Evolutionary conservation across 2,113 vertebrate species (phyloP).

Genomic region (Prolemur simus): DNA sequence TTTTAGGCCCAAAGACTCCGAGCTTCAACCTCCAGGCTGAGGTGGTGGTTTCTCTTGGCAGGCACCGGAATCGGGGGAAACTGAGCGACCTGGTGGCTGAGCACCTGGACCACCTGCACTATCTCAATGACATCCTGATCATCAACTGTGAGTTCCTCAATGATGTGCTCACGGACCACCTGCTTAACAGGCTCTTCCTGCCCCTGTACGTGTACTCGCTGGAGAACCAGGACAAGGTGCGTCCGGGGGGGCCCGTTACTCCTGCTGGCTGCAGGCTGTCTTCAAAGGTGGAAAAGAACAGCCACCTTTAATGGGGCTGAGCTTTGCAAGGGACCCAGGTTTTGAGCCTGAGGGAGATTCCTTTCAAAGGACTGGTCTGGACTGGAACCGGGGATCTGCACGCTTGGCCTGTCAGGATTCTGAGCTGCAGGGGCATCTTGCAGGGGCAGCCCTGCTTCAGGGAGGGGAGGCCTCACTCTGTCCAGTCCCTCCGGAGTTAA

Average conservation of each 20-base stretch:
- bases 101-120: constrained; percentile 98
- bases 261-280: neutral
- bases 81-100: constrained; percentile 98
- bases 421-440: neutral
- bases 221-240: constrained; percentile 92
- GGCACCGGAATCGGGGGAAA: constrained; percentile 96
- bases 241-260: neutral
- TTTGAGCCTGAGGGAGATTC: neutral
- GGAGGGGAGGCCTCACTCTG: neutral
- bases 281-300: neutral
- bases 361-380: neutral
- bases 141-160: constrained; percentile 99
- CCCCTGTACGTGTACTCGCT: constrained; percentile 97
- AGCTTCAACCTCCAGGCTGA: neutral
- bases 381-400: neutral
- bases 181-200: constrained; percentile 97
- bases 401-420: neutral
- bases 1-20: neutral
- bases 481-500: neutral
- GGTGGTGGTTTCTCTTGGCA: constrained; percentile 71
- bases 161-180: constrained; percentile 96
- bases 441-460: neutral
- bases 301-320: neutral
- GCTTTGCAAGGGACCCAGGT: neutral
- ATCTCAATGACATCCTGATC: constrained; percentile 98